Percentiles rank a stretch among this genome's conserved stretches.
phyloP scores from a whole-genome alignment of 2,113 vertebrate genomes.

The Heptranchias perlo region DNA sequence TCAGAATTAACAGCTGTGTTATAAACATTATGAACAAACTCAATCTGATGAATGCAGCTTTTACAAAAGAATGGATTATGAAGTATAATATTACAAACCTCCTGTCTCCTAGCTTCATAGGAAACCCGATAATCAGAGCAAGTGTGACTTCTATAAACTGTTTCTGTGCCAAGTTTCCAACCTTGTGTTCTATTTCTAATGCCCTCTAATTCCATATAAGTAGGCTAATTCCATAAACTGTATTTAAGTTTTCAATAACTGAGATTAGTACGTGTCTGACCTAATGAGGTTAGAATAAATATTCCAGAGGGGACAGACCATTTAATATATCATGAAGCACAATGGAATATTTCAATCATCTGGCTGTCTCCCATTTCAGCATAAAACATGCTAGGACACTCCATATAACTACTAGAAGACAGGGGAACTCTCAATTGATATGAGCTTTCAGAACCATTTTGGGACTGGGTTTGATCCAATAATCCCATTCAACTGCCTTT shows the following conservation, averaged over 20 bases:
- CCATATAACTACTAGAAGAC: neutral
- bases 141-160: neutral
- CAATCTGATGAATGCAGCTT: neutral
- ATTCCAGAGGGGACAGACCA: neutral
- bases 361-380: neutral
- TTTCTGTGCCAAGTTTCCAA: neutral
- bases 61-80: neutral
- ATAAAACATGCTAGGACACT: neutral
- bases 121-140: neutral
- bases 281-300: neutral
- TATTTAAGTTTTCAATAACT: neutral
- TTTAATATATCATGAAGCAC: neutral
- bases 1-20: neutral
- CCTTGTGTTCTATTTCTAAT: neutral
- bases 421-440: neutral
- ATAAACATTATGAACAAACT: neutral
- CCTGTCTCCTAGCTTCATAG: neutral
- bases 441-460: neutral
- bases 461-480: neutral
- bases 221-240: neutral
- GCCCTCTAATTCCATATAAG: neutral
- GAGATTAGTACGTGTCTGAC: neutral
- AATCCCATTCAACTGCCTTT: slow-evolving; percentile 2
- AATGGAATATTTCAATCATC: neutral
- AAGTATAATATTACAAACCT: slow-evolving; percentile 4